These are phyloP conservation scores for Drosophila borealis DNA, from an alignment of 2,888 invertebrate species.

Conservation along the genomic window DNA sequence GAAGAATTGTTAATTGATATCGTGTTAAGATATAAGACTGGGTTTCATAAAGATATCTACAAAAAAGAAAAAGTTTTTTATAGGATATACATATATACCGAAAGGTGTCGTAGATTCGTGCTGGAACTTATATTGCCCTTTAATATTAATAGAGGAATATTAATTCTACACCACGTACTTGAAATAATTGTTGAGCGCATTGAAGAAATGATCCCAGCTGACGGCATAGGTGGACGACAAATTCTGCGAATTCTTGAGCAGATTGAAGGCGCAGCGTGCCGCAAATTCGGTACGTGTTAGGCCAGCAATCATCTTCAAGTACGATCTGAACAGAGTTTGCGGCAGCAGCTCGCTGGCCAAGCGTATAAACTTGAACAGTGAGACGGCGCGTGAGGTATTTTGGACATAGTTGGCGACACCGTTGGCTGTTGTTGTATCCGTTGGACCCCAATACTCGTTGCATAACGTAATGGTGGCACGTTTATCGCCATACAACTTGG, in stretches of 20 bases:
- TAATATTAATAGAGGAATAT: not conserved
- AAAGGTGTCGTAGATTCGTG: no score
- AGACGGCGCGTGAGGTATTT: conserved; percentile 89
- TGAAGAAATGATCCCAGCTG: conserved; percentile 94
- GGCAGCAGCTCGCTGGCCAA: conserved; percentile 94
- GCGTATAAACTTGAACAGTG: conserved; percentile 95
- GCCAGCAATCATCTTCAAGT: conserved; percentile 93
- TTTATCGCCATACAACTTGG: conserved; percentile 91
- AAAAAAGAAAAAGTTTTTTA: no score
- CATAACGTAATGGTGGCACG: conserved; percentile 89
- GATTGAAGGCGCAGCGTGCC: conserved; percentile 91
- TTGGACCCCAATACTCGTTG: conserved; percentile 91
- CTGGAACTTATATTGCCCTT: no score
- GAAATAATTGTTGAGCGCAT: conserved; percentile 90
- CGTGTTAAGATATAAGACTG: no score
- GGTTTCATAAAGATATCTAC: no score
- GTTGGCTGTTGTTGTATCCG: conserved; percentile 57
- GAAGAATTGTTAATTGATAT: no score
- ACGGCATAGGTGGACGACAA: conserved; percentile 87
- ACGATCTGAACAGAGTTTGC: conserved; percentile 93
- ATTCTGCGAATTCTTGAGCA: conserved; percentile 88
- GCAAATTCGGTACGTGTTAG: conserved; percentile 91
- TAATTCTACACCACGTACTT: conserved; percentile 84
- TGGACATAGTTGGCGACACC: conserved; percentile 8
- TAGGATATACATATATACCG: no score